Conservation (phyloP, 1,140 invertebrate genomes). For the Physella acuta region DNA sequence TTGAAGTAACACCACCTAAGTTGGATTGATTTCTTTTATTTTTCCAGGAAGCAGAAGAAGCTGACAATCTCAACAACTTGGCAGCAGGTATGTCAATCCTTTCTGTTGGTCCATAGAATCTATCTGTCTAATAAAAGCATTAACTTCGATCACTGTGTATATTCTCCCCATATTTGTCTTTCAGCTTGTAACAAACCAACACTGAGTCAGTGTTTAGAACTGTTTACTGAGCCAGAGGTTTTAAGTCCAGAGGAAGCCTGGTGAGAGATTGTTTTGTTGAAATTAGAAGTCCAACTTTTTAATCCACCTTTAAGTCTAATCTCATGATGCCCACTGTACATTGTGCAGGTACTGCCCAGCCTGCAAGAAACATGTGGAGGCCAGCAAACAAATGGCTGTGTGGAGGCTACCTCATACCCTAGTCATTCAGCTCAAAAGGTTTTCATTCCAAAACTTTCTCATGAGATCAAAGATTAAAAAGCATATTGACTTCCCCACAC, state of each 20-base stretch:
- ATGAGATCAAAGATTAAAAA: conserved; percentile 65
- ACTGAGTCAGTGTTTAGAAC: conserved; percentile 62
- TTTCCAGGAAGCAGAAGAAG: conserved; percentile 36
- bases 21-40: conserved; percentile 14
- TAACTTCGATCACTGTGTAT: too few species aligned
- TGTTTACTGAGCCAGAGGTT: conserved; percentile 65
- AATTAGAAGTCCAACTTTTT: too few species aligned
- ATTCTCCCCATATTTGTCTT: background rate
- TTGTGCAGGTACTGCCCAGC: conserved; percentile 56
- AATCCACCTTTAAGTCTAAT: too few species aligned
- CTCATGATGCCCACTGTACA: too few species aligned
- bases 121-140: too few species aligned
- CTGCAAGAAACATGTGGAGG: conserved; percentile 57
- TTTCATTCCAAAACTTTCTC: conserved; percentile 55
- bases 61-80: conserved; percentile 24
- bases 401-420: conserved; percentile 58
- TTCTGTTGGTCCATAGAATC: too few species aligned
- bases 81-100: conserved; percentile 8
- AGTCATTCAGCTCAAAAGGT: conserved; percentile 59
- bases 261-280: conserved; percentile 47
- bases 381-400: conserved; percentile 58
- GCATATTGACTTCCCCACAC: conserved; percentile 63
- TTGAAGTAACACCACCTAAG: too few species aligned
- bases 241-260: conserved; percentile 64
- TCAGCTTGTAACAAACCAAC: conserved; percentile 43